These are phyloP conservation scores for Danionella dracula DNA, from an alignment of 2,797 vertebrate genomes.

Conservation along the genomic window DNA sequence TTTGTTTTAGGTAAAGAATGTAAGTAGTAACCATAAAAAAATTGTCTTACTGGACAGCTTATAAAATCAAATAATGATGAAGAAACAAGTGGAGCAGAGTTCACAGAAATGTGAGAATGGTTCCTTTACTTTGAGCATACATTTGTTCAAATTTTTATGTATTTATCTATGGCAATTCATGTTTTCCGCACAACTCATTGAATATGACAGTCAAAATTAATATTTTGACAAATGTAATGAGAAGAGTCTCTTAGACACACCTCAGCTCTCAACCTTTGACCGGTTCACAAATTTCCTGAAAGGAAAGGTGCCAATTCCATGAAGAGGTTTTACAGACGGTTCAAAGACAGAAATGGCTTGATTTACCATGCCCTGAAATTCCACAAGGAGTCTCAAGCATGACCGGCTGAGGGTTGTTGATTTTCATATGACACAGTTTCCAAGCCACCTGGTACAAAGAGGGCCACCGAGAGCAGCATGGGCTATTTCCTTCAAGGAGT, in stretches of 20 bases:
- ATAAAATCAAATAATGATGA: no score
- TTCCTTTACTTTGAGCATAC: background rate
- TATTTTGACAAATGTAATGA: background rate
- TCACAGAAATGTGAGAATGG: no score
- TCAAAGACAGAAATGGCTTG: background rate
- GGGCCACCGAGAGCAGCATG: constrained; percentile 33
- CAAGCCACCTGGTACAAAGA: constrained; percentile 55
- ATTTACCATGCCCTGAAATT: constrained; percentile 59
- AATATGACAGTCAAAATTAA: background rate
- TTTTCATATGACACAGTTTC: constrained; percentile 58
- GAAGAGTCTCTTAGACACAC: background rate
- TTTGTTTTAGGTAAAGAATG: no score
- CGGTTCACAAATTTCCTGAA: background rate
- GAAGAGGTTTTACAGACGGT: background rate
- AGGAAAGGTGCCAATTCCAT: background rate
- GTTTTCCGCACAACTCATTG: background rate
- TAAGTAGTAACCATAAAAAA: no score
- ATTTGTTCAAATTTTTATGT: background rate
- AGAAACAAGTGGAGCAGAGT: no score
- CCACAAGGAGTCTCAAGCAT: constrained; percentile 59
- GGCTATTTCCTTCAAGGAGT: background rate
- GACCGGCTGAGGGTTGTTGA: constrained; percentile 57
- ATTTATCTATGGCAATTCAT: background rate
- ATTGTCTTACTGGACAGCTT: no score
- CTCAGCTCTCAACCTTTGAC: background rate